Evolutionary conservation across 1,140 invertebrate species (phyloP).

Genomic region (Odontomachus brunneus): DNA sequence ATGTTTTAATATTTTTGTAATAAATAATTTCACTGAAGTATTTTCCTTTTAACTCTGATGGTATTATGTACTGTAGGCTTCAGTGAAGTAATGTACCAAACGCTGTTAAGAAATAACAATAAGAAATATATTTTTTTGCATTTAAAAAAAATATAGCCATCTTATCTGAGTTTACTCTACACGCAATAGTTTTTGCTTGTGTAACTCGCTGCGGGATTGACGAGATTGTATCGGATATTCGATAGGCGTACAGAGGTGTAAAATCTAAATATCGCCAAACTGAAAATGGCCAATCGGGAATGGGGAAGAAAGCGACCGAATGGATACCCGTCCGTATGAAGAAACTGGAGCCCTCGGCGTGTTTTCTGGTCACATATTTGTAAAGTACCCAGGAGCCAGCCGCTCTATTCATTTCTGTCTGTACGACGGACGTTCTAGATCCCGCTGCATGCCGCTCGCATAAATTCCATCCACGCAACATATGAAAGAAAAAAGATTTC

Average conservation of each 20-base stretch:
- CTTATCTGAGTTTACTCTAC: too few relatives aligned
- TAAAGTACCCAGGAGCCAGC: slow-evolving; percentile 78
- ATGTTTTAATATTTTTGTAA: too few relatives aligned
- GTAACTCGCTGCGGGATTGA: too few relatives aligned
- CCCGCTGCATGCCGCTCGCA: slow-evolving; percentile 75
- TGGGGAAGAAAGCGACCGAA: not conserved
- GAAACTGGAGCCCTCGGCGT: slow-evolving; percentile 69
- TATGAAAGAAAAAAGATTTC: slow-evolving; percentile 73
- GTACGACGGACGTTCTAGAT: slow-evolving; percentile 61
- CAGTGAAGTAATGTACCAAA: too few relatives aligned
- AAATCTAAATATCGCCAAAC: slow-evolving; percentile 42
- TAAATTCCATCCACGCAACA: slow-evolving; percentile 78
- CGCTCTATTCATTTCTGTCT: slow-evolving; percentile 81
- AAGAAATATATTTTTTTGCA: too few relatives aligned
- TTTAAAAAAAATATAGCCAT: too few relatives aligned
- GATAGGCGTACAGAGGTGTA: not conserved
- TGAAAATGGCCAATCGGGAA: slow-evolving; percentile 8
- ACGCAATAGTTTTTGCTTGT: too few relatives aligned
- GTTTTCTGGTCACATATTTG: slow-evolving; percentile 83
- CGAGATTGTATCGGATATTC: slow-evolving; percentile 8
- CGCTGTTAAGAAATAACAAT: too few relatives aligned
- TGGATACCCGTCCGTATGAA: not conserved
- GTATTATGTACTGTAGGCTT: too few relatives aligned
- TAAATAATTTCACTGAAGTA: too few relatives aligned
- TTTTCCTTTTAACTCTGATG: too few relatives aligned